Conservation (phyloP, 2,113 vertebrate species). For the Odobenus rosmarus region DNA sequence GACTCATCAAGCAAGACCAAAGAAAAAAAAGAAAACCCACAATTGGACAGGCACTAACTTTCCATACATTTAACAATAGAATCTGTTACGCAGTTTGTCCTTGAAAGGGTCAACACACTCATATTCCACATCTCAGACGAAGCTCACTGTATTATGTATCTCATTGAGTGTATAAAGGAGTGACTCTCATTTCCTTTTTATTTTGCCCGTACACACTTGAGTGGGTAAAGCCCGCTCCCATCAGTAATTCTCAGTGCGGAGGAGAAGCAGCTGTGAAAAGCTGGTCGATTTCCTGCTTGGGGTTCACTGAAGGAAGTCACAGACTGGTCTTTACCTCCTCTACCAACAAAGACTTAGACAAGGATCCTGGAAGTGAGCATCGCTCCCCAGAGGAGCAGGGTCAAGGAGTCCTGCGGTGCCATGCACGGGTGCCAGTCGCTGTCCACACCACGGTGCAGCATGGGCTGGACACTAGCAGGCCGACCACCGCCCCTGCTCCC, state of each 20-base stretch:
- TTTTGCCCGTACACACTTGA: neutral
- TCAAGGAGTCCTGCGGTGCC: neutral
- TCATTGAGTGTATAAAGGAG: neutral
- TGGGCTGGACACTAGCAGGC: neutral
- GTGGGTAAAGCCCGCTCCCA: neutral
- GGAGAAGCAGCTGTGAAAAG: neutral
- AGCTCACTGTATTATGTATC: neutral
- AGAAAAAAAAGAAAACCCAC: neutral
- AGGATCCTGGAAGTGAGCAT: neutral
- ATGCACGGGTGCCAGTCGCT: no score
- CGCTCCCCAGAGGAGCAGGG: neutral
- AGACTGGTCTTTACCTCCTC: neutral
- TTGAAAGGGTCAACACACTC: neutral
- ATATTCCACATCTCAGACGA: neutral
- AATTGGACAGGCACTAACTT: neutral
- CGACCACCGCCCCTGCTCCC: neutral
- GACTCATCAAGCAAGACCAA: conserved; percentile 28
- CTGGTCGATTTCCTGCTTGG: neutral
- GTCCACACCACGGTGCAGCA: neutral
- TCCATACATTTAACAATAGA: neutral
- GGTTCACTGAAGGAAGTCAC: neutral
- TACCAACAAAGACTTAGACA: neutral
- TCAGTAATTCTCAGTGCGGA: neutral
- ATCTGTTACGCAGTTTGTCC: neutral
- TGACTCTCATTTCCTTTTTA: neutral